phyloP scores from a whole-genome alignment of 2,888 invertebrate species.

The Spicauda simplicius region DNA sequence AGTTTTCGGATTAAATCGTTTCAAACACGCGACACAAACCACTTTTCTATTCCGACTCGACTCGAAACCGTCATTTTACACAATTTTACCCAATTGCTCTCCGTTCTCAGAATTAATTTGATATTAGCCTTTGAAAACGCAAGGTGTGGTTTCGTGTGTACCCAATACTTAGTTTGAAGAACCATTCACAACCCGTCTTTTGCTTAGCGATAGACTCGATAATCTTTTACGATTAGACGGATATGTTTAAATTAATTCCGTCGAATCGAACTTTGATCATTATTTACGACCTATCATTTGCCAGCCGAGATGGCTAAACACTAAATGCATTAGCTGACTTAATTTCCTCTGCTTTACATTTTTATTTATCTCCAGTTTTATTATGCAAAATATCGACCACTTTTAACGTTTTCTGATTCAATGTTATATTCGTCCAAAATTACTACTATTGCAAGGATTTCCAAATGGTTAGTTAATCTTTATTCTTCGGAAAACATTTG shows the following conservation, averaged over 20 bases:
- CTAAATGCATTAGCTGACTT: conserved; percentile 24
- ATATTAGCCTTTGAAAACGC: conserved; percentile 83
- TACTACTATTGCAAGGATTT: too few species aligned
- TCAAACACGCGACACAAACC: conserved; percentile 82
- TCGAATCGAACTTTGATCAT: conserved; percentile 30
- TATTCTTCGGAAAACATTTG: not conserved
- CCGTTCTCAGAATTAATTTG: conserved; percentile 83
- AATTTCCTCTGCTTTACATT: conserved; percentile 20
- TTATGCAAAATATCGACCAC: not conserved
- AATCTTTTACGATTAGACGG: conserved; percentile 68
- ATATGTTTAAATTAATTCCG: conserved; percentile 56
- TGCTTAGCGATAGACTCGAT: conserved; percentile 43
- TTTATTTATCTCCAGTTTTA: conserved; percentile 1
- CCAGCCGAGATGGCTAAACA: conserved; percentile 15
- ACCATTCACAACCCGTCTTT: conserved; percentile 66
- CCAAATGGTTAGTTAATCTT: too few species aligned
- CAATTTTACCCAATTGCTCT: conserved; percentile 84
- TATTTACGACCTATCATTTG: conserved; percentile 36
- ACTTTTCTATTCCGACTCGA: conserved; percentile 82
- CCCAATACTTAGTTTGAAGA: conserved; percentile 77
- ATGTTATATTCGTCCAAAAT: not conserved
- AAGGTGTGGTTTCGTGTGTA: conserved; percentile 80
- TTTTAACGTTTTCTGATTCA: not conserved
- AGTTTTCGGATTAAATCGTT: conserved; percentile 83
- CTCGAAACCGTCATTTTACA: conserved; percentile 83